Evolutionary conservation across 1,140 invertebrate genomes (phyloP).

Genomic region (Medauroidea extradentata): DNA sequence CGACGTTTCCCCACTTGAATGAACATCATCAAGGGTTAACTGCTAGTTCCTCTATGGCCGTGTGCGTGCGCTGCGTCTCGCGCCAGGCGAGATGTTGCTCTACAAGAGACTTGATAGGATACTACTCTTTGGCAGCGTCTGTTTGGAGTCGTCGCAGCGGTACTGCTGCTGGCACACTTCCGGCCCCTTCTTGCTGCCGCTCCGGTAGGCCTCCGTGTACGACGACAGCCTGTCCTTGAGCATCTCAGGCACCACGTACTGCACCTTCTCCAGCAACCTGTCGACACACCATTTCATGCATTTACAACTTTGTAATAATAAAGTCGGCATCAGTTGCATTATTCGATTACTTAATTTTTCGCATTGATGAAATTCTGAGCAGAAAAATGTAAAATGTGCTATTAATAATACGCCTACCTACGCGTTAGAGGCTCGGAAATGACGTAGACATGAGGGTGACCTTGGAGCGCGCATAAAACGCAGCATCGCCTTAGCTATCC

Average conservation of each 20-base stretch:
- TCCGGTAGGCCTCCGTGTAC: slow-evolving; percentile 4
- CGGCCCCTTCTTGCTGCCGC: neutral
- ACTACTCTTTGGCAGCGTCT: neutral
- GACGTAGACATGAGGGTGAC: too few relatives aligned
- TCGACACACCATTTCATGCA: neutral
- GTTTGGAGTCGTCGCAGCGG: slow-evolving; percentile 1
- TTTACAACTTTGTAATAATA: neutral
- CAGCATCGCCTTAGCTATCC: neutral
- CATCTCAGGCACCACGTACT: neutral
- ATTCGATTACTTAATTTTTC: too few relatives aligned
- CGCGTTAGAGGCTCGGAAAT: too few relatives aligned
- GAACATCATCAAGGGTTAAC: too few relatives aligned
- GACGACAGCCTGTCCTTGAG: neutral
- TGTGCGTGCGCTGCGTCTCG: too few relatives aligned
- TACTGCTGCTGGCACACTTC: neutral
- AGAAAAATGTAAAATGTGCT: too few relatives aligned
- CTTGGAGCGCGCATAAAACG: neutral
- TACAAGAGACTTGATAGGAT: neutral
- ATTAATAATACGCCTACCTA: too few relatives aligned
- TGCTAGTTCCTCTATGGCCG: too few relatives aligned
- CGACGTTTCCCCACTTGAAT: too few relatives aligned
- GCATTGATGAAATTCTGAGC: too few relatives aligned
- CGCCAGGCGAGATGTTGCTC: too few relatives aligned
- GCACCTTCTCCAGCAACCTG: slow-evolving; percentile 6
- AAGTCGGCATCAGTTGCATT: neutral